Percentiles rank a stretch among this genome's conserved stretches.
Evolutionary conservation across 2,888 invertebrate genomes (phyloP).

Genomic region (Homarus gammarus): DNA sequence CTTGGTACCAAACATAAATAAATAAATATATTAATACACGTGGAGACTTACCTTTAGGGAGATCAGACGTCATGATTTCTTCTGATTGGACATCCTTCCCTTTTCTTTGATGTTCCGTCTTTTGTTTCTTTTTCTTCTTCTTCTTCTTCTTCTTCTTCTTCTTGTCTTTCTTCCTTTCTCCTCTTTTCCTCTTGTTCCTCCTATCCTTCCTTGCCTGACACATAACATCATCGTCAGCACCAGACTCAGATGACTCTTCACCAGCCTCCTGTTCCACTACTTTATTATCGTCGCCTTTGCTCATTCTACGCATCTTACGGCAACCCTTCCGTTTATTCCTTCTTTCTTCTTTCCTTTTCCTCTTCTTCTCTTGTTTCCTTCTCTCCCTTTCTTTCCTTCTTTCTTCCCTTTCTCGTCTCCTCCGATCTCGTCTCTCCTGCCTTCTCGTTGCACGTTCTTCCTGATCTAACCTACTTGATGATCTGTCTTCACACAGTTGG

Average conservation of each 20-base stretch:
- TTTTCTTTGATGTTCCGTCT: background rate
- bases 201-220: background rate
- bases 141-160: background rate
- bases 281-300: background rate
- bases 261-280: background rate
- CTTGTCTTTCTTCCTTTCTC: background rate
- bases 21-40: too few relatives aligned
- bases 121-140: background rate
- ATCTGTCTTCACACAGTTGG: background rate
- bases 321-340: background rate
- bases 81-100: too few relatives aligned
- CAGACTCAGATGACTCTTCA: background rate
- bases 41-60: too few relatives aligned
- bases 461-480: background rate
- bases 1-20: too few relatives aligned
- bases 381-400: constrained; percentile 18
- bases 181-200: background rate
- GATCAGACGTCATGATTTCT: too few relatives aligned
- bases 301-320: background rate
- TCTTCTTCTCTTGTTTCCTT: constrained; percentile 37
- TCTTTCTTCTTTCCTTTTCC: constrained; percentile 8
- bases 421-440: constrained; percentile 25
- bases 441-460: constrained; percentile 25
- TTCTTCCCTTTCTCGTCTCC: constrained; percentile 23
- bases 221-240: background rate